A percentile compares a stretch with the other conserved stretches of the same genome.
Evolutionary conservation across 1,140 invertebrate species (phyloP).

Genomic region (Cyclargus thomasi): DNA sequence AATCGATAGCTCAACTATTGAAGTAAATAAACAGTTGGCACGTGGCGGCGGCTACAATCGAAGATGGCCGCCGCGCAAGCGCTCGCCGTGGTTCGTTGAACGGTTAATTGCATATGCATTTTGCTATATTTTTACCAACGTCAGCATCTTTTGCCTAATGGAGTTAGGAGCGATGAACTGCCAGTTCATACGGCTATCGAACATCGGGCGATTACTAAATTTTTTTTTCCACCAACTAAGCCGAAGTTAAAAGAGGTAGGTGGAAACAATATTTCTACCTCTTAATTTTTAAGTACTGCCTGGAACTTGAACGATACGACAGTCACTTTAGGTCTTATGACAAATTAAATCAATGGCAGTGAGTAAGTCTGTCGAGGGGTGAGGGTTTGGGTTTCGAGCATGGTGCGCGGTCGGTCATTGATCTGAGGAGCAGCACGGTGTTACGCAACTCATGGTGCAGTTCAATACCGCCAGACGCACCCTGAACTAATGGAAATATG

Average conservation of each 20-base stretch:
- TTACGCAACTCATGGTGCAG: background rate
- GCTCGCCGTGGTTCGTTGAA: constrained; percentile 1
- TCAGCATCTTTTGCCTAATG: background rate
- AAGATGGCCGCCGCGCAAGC: background rate
- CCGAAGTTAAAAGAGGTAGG: too few species aligned
- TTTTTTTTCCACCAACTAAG: too few species aligned
- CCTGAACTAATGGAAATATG: background rate
- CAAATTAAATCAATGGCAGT: background rate
- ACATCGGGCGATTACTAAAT: background rate
- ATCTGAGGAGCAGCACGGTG: background rate
- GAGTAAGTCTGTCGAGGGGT: background rate
- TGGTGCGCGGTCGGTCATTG: background rate
- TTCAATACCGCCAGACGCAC: background rate
- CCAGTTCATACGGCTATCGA: background rate
- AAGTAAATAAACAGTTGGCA: constrained; percentile 11
- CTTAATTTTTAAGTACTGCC: too few species aligned
- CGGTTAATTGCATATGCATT: constrained; percentile 32
- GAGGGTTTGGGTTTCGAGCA: background rate
- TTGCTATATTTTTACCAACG: background rate
- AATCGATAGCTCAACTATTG: background rate
- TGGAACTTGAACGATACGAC: background rate
- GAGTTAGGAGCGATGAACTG: background rate
- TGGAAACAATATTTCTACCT: too few species aligned
- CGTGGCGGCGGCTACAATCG: background rate
- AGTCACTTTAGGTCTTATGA: background rate